A percentile compares a stretch with the other conserved stretches of the same genome.
Evolutionary conservation across 2,888 invertebrate species (phyloP).

Genomic region (Mythimna lalbum): DNA sequence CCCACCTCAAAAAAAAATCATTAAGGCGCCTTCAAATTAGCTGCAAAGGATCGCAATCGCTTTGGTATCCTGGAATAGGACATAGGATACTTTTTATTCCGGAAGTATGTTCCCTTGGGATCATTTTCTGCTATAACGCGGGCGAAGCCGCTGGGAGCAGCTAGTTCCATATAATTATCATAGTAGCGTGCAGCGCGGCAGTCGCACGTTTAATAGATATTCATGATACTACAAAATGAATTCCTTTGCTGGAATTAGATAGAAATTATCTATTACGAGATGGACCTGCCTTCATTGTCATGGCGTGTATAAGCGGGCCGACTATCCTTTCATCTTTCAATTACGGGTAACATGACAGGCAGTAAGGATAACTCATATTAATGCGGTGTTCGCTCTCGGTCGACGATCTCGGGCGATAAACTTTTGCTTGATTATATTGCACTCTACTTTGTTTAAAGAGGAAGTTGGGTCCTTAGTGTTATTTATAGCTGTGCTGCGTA

Average conservation of each 20-base stretch:
- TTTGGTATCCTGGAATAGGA: too few relatives aligned
- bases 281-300: not conserved
- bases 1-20: too few relatives aligned
- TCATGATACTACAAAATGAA: not conserved
- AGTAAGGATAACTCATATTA: constrained; percentile 51
- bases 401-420: constrained; percentile 51
- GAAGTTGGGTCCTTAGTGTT: not conserved
- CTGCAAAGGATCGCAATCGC: too few relatives aligned
- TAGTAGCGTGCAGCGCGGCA: too few relatives aligned
- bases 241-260: not conserved
- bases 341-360: constrained; percentile 47
- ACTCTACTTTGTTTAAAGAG: not conserved
- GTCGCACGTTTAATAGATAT: not conserved
- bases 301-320: constrained; percentile 9
- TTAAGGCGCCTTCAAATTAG: too few relatives aligned
- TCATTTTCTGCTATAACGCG: too few relatives aligned
- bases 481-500: not conserved
- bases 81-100: too few relatives aligned
- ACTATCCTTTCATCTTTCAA: constrained; percentile 56
- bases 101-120: too few relatives aligned
- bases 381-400: constrained; percentile 44
- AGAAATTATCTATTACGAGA: not conserved
- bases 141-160: too few relatives aligned
- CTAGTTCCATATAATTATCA: too few relatives aligned
- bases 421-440: constrained; percentile 33